phyloP scores from a whole-genome alignment of 2,888 invertebrate genomes.

The Calliopum simillimum region DNA sequence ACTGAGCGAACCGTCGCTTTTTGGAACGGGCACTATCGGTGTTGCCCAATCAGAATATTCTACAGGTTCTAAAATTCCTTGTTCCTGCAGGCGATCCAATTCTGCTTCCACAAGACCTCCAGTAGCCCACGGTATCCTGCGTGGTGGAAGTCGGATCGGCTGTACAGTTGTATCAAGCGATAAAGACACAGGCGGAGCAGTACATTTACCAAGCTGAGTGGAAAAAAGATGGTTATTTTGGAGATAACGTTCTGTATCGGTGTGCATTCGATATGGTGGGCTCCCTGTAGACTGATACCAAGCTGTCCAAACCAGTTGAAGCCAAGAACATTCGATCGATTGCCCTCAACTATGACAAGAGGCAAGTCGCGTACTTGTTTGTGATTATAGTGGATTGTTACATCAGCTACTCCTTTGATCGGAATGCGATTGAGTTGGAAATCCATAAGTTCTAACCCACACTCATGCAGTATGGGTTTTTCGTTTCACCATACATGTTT shows the following conservation, averaged over 20 bases:
- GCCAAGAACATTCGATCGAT: constrained; percentile 35
- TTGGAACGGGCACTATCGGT: constrained; percentile 30
- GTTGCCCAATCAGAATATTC: constrained; percentile 41
- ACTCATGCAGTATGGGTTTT: constrained; percentile 15
- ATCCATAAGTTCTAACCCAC: constrained; percentile 28
- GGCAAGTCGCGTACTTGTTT: constrained; percentile 32
- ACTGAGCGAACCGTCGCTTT: constrained; percentile 42
- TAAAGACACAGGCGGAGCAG: constrained; percentile 30
- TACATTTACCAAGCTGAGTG: constrained; percentile 31
- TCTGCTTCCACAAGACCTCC: constrained; percentile 36
- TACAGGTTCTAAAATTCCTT: constrained; percentile 45
- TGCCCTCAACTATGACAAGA: constrained; percentile 37
- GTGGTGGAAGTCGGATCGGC: constrained; percentile 26
- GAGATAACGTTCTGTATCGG: constrained; percentile 26
- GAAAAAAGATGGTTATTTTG: constrained; percentile 36
- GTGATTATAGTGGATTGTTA: constrained; percentile 34
- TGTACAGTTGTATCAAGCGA: constrained; percentile 7
- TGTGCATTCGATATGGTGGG: constrained; percentile 22
- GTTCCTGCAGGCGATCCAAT: constrained; percentile 43
- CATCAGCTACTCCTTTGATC: constrained; percentile 30
- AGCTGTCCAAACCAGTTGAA: constrained; percentile 40
- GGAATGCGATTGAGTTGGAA: constrained; percentile 33
- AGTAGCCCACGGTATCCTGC: constrained; percentile 24
- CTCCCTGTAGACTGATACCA: constrained; percentile 39
- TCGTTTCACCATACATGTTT: constrained; percentile 22